Conservation (phyloP, 2,113 vertebrate species). For the Lipophrys pholis region DNA sequence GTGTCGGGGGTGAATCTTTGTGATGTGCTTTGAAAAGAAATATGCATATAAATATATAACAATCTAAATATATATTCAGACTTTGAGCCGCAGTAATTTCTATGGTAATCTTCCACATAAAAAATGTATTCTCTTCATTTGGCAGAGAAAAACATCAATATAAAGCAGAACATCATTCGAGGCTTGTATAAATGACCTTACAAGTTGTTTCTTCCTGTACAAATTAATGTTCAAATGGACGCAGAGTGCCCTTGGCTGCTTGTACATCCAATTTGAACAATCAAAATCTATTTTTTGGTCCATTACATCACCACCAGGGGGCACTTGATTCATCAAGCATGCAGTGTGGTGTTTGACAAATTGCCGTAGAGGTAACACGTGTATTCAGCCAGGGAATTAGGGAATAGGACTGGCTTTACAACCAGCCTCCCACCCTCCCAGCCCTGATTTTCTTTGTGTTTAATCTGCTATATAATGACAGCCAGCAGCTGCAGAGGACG, state of each 20-base stretch:
- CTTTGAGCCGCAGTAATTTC: constrained; percentile 1
- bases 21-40: constrained; percentile 12
- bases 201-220: constrained; percentile 49
- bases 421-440: constrained; percentile 61
- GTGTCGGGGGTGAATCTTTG: constrained; percentile 1
- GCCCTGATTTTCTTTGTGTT: constrained; percentile 44
- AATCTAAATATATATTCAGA: background rate
- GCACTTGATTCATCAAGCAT: constrained; percentile 81
- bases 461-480: constrained; percentile 56
- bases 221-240: constrained; percentile 70
- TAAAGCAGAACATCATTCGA: constrained; percentile 17
- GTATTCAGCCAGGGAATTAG: constrained; percentile 70
- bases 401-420: constrained; percentile 48
- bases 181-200: constrained; percentile 43
- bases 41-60: background rate
- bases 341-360: constrained; percentile 77
- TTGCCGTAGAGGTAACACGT: constrained; percentile 72
- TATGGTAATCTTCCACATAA: constrained; percentile 6
- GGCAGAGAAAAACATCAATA: constrained; percentile 17
- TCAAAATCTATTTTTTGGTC: constrained; percentile 78
- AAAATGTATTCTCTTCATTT: background rate
- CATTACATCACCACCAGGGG: constrained; percentile 85
- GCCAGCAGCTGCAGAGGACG: constrained; percentile 33
- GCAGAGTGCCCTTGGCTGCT: constrained; percentile 70
- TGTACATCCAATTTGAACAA: constrained; percentile 76